These are phyloP conservation scores for Ectropis crepuscularia DNA, from an alignment of 2,888 invertebrate genomes.

Conservation along the genomic window DNA sequence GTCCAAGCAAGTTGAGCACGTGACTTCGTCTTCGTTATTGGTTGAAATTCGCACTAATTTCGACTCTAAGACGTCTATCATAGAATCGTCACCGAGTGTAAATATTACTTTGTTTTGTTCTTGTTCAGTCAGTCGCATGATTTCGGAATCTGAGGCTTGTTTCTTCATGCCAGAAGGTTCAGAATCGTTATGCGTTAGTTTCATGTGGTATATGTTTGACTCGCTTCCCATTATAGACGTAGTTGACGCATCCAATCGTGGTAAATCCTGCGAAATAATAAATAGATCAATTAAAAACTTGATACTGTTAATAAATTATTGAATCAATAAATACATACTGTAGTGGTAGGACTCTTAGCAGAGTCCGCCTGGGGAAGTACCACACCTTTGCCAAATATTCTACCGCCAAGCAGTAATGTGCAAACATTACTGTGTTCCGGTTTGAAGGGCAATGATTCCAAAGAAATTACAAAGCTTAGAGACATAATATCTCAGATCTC, in stretches of 20 bases:
- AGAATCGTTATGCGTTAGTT: constrained; percentile 52
- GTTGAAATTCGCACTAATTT: constrained; percentile 70
- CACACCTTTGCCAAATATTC: too few species aligned
- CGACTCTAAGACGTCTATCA: constrained; percentile 47
- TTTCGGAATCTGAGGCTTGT: constrained; percentile 75
- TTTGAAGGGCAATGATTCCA: too few species aligned
- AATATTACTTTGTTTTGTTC: constrained; percentile 63
- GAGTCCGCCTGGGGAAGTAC: too few species aligned
- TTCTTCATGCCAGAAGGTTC: constrained; percentile 54
- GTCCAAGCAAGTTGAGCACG: constrained; percentile 51
- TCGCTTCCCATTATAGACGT: constrained; percentile 81
- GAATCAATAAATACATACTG: too few species aligned
- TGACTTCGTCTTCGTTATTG: constrained; percentile 68
- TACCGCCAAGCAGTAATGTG: too few species aligned
- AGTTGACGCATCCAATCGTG: constrained; percentile 68
- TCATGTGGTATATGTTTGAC: constrained; percentile 76
- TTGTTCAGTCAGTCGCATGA: constrained; percentile 53
- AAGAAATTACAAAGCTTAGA: too few species aligned
- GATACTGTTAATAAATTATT: too few species aligned
- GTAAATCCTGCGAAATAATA: constrained; percentile 60
- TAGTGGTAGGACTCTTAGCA: too few species aligned
- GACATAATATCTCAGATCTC: too few species aligned
- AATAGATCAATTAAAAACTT: not conserved
- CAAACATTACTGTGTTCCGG: too few species aligned
- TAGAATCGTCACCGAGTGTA: constrained; percentile 66